Conservation (phyloP, 2,888 invertebrate genomes). For the Diploptera punctata region DNA sequence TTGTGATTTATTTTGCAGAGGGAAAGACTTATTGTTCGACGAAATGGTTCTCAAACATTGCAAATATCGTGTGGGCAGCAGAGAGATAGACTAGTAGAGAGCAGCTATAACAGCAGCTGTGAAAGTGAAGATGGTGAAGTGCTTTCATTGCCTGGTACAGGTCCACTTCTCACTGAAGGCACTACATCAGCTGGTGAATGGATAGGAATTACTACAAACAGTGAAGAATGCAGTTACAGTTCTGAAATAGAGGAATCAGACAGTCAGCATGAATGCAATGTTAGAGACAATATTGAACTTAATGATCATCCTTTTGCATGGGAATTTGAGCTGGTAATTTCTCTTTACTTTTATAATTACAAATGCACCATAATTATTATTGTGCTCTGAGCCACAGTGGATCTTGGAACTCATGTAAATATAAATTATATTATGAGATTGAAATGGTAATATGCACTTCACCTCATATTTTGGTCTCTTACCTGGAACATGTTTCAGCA, state of each 20-base stretch:
- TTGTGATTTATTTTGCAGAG: background rate
- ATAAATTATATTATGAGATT: no score
- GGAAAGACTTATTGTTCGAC: slow-evolving; percentile 42
- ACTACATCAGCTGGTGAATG: slow-evolving; percentile 78
- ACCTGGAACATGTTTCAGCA: no score
- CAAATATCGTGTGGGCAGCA: slow-evolving; percentile 18
- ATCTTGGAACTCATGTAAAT: no score
- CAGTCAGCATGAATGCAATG: slow-evolving; percentile 57
- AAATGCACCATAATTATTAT: no score
- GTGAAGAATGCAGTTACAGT: slow-evolving; percentile 84
- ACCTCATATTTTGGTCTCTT: no score
- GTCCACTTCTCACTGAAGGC: slow-evolving; percentile 61
- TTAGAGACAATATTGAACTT: slow-evolving; percentile 53
- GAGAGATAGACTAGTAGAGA: slow-evolving; percentile 42
- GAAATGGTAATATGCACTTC: no score
- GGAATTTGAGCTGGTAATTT: slow-evolving; percentile 54
- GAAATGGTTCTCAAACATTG: slow-evolving; percentile 44
- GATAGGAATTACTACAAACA: slow-evolving; percentile 89
- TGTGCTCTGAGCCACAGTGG: no score
- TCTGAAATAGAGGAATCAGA: slow-evolving; percentile 75
- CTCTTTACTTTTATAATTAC: no score
- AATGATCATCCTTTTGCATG: slow-evolving; percentile 63
- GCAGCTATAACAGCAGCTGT: slow-evolving; percentile 50
- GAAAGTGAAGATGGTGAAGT: slow-evolving; percentile 68
- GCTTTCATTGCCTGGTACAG: slow-evolving; percentile 66